These are phyloP conservation scores for Entelurus aequoreus DNA, from an alignment of 2,113 vertebrate species.

Conservation along the genomic window DNA sequence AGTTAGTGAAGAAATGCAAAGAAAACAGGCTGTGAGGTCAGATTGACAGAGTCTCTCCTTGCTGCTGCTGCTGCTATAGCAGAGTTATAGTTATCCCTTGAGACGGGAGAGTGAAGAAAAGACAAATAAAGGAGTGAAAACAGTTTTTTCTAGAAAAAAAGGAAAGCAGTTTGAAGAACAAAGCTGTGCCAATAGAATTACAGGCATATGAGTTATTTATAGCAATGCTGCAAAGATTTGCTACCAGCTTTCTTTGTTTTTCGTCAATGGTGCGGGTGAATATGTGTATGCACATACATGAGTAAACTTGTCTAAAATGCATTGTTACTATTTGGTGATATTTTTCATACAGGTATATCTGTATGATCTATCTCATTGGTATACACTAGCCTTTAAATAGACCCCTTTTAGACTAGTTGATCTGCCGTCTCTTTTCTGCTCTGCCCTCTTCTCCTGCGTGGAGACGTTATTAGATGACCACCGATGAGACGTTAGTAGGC, in stretches of 20 bases:
- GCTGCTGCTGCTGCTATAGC: slow-evolving; percentile 1
- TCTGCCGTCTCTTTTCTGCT: no score
- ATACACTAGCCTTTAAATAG: no score
- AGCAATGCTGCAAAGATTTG: not conserved
- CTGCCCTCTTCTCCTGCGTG: no score
- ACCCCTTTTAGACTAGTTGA: no score
- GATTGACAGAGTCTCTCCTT: not conserved
- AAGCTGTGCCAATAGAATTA: slow-evolving; percentile 4
- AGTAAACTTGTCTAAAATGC: no score
- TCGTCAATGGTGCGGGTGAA: not conserved
- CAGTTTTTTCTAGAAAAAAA: not conserved
- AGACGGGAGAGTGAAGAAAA: not conserved
- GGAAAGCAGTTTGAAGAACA: not conserved
- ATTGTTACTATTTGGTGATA: no score
- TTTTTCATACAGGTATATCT: no score
- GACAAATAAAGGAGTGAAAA: not conserved
- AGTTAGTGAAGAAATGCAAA: not conserved
- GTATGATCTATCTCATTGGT: no score
- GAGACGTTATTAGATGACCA: no score
- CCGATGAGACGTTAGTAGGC: not conserved
- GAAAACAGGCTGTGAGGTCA: not conserved
- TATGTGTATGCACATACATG: not conserved
- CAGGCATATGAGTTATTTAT: not conserved
- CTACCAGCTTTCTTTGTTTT: not conserved
- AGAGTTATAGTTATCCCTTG: not conserved